These are phyloP conservation scores for Coryphaenoides rupestris DNA, from an alignment of 2,113 vertebrate species.

Conservation along the genomic window DNA sequence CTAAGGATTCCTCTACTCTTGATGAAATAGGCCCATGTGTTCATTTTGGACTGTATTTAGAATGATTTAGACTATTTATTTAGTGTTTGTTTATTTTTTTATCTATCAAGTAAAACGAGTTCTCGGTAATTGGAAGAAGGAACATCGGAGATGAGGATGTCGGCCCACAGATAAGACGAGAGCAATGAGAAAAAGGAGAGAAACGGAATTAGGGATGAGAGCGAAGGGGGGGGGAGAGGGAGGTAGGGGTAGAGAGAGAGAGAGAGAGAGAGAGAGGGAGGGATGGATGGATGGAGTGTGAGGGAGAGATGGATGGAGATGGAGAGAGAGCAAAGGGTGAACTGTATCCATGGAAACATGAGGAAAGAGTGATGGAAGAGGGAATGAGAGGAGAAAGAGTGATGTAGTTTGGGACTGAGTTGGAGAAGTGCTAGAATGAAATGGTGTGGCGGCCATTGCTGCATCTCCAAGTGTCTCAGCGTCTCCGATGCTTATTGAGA, in stretches of 20 bases:
- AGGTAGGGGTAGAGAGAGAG: neutral
- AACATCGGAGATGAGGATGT: neutral
- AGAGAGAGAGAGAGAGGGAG: neutral
- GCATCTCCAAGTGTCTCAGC: conserved; percentile 7
- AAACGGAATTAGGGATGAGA: neutral
- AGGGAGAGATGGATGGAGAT: neutral
- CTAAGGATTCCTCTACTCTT: too few relatives aligned
- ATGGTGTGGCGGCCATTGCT: conserved; percentile 26
- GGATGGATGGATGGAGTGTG: neutral
- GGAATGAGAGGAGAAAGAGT: conserved; percentile 15
- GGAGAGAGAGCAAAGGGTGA: conserved; percentile 2
- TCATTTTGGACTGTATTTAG: too few relatives aligned
- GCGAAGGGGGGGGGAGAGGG: neutral
- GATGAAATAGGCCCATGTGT: too few relatives aligned
- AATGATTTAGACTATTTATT: neutral
- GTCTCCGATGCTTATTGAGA: too few relatives aligned
- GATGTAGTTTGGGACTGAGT: conserved; percentile 40
- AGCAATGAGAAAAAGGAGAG: conserved; percentile 23
- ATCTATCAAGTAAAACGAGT: neutral
- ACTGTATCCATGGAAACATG: conserved; percentile 47
- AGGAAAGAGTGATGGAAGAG: conserved; percentile 34
- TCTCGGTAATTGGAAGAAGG: neutral
- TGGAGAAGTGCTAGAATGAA: conserved; percentile 35
- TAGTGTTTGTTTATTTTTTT: neutral
- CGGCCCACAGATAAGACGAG: conserved; percentile 24